Percentiles rank a stretch among this genome's conserved stretches.
phyloP scores from a whole-genome alignment of 2,797 vertebrate genomes.

The Microctenopoma steveboyesi region DNA sequence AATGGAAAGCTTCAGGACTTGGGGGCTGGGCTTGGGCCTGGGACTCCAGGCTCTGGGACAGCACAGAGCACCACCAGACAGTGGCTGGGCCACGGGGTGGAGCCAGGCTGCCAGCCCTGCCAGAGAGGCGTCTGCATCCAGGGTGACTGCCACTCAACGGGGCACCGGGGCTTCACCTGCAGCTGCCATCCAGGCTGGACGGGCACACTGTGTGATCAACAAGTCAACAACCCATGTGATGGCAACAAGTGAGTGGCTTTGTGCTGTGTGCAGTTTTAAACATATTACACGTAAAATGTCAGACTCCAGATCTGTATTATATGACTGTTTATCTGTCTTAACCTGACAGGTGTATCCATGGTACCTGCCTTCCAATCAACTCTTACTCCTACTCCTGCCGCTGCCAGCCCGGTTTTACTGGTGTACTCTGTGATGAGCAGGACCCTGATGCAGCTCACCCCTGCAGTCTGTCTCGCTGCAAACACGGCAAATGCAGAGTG shows the following conservation, averaged over 20 bases:
- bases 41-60: conserved; percentile 80
- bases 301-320: not conserved
- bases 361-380: conserved; percentile 95
- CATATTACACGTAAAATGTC: no score
- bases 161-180: conserved; percentile 91
- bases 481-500: conserved; percentile 94
- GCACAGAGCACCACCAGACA: conserved; percentile 85
- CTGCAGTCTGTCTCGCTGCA: conserved; percentile 91
- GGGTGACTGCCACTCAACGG: conserved; percentile 90
- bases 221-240: conserved; percentile 93
- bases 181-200: conserved; percentile 96
- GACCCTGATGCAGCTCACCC: conserved; percentile 87
- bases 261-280: not conserved
- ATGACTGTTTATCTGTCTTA: not conserved
- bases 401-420: conserved; percentile 92
- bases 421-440: conserved; percentile 94
- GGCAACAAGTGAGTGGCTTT: conserved; percentile 93
- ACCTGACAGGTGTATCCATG: conserved; percentile 89
- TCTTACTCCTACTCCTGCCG: conserved; percentile 98
- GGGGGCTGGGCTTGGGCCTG: conserved; percentile 85
- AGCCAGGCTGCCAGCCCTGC: conserved; percentile 95
- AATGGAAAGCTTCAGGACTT: conserved; percentile 96
- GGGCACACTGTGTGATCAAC: conserved; percentile 90
- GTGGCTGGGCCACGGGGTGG: conserved; percentile 90
- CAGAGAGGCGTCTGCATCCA: conserved; percentile 91